A percentile compares a stretch with the other conserved stretches of the same genome.
phyloP scores from a whole-genome alignment of 1,140 invertebrate species.

The Heliconius nattereri region DNA sequence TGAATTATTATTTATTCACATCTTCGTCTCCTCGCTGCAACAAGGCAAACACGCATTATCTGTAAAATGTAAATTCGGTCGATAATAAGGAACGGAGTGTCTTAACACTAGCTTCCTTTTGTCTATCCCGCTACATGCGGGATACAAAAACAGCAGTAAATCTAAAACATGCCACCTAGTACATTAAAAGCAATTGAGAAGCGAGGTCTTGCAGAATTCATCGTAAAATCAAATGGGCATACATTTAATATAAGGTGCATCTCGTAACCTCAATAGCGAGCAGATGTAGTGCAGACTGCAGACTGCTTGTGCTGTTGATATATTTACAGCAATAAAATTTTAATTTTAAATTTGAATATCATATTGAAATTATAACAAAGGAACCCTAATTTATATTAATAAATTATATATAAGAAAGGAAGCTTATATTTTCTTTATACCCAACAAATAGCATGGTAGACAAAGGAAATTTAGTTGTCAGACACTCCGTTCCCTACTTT shows the following conservation, averaged over 20 bases:
- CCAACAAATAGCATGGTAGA: no score
- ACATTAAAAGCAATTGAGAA: not conserved
- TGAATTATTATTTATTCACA: no score
- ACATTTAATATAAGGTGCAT: constrained; percentile 28
- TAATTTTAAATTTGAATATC: not conserved
- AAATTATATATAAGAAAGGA: no score
- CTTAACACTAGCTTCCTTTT: no score
- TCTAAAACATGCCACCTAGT: not conserved
- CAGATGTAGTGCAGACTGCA: constrained; percentile 20
- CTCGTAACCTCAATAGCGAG: constrained; percentile 24
- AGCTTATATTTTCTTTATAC: no score
- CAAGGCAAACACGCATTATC: no score
- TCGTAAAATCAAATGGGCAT: constrained; percentile 29
- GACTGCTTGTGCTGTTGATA: constrained; percentile 14
- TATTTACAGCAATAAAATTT: constrained; percentile 17
- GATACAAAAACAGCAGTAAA: not conserved
- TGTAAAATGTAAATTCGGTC: no score
- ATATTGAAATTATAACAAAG: not conserved
- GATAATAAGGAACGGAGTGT: no score
- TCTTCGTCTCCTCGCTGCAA: no score
- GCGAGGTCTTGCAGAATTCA: constrained; percentile 28
- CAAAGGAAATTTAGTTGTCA: no score
- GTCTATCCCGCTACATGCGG: no score
- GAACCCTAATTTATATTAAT: not conserved
- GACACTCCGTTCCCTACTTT: no score